Percentiles rank a stretch among this genome's conserved stretches.
Conservation (phyloP, 2,113 vertebrate species). For the Equus przewalskii region DNA sequence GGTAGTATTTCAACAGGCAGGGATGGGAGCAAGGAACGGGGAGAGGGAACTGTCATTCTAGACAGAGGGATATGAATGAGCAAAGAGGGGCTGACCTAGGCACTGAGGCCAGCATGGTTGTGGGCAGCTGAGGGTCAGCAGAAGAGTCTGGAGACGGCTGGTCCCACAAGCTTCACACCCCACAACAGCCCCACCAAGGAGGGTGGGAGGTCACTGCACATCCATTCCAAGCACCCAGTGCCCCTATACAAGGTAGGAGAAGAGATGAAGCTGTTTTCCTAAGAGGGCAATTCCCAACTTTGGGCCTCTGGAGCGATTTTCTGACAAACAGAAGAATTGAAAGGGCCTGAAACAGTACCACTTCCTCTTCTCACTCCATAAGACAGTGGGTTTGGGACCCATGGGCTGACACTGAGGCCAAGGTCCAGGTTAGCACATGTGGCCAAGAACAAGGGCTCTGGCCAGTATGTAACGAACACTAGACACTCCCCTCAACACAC, state of each 20-base stretch:
- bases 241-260: background rate
- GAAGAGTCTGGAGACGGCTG: no score
- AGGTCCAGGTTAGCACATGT: no score
- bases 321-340: background rate
- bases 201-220: rapidly evolving
- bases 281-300: background rate
- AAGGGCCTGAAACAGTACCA: background rate
- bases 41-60: background rate
- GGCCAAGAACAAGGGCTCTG: no score
- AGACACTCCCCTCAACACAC: background rate
- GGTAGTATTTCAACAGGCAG: background rate
- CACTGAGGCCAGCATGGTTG: background rate
- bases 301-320: background rate
- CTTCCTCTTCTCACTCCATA: background rate
- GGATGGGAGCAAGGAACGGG: background rate
- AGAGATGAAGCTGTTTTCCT: background rate
- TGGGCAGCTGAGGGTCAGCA: no score
- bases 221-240: no score
- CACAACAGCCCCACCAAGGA: no score
- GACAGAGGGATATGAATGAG: background rate
- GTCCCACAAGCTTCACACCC: background rate
- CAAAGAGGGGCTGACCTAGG: background rate
- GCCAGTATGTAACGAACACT: no score
- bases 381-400: background rate
- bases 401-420: background rate